phyloP scores from a whole-genome alignment of 2,797 vertebrate species.

The Cercopithecus neglectus region DNA sequence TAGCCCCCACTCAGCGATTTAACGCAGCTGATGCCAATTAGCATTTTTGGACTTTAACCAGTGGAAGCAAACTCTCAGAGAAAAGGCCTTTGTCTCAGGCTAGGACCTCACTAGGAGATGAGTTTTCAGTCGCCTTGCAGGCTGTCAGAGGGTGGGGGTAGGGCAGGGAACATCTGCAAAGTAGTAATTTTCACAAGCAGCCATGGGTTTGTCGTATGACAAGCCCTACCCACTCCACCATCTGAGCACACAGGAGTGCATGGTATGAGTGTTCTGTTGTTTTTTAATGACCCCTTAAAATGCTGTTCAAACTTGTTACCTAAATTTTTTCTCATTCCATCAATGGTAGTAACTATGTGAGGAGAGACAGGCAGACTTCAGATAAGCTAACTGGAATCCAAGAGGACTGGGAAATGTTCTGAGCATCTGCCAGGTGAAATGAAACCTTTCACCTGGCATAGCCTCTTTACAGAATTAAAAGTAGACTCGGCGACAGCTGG shows the following conservation, averaged over 20 bases:
- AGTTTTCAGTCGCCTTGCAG: constrained; percentile 54
- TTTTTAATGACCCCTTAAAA: constrained; percentile 3
- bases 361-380: not conserved
- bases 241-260: not conserved
- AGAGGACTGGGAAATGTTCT: not conserved
- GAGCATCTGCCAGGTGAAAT: not conserved
- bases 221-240: not conserved
- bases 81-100: constrained; percentile 77
- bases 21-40: constrained; percentile 83
- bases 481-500: not conserved
- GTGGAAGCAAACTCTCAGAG: constrained; percentile 67
- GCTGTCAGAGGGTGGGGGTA: not conserved
- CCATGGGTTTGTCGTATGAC: constrained; percentile 44
- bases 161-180: constrained; percentile 48
- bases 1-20: constrained; percentile 64
- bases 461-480: not conserved
- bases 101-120: constrained; percentile 28
- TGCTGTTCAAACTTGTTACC: not conserved
- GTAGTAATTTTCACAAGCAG: constrained; percentile 66
- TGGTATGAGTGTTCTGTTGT: not conserved
- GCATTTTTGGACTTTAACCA: constrained; percentile 79
- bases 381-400: no score
- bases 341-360: not conserved
- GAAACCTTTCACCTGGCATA: not conserved
- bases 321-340: not conserved